Percentiles rank a stretch among this genome's conserved stretches.
phyloP scores from a whole-genome alignment of 2,888 invertebrate genomes.

The Drosophila nr. perissopoda region DNA sequence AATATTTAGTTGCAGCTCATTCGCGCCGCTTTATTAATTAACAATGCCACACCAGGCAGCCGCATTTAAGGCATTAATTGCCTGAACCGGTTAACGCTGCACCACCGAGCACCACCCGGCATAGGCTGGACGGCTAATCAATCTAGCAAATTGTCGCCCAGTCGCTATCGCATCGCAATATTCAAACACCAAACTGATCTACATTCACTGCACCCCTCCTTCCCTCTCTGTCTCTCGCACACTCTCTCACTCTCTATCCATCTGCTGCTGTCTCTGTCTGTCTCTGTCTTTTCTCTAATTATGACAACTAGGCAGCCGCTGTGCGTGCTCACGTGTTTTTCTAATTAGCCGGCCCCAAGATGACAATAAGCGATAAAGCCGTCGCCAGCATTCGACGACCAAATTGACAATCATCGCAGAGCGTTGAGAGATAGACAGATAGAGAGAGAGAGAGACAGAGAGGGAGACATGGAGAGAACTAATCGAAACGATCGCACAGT shows the following conservation, averaged over 20 bases:
- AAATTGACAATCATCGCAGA: constrained; percentile 81
- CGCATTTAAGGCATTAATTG: constrained; percentile 80
- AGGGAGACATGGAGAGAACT: background rate
- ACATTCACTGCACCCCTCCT: background rate
- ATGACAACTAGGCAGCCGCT: constrained; percentile 75
- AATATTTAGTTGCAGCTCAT: constrained; percentile 40
- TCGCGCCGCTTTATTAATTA: constrained; percentile 74
- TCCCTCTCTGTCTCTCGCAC: background rate
- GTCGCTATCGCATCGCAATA: constrained; percentile 52
- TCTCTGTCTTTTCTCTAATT: constrained; percentile 62
- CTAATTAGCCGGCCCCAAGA: constrained; percentile 72
- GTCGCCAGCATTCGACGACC: constrained; percentile 62
- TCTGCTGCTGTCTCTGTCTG: constrained; percentile 12
- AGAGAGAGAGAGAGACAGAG: background rate
- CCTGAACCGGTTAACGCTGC: constrained; percentile 59
- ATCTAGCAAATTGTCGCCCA: constrained; percentile 81
- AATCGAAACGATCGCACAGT: constrained; percentile 1
- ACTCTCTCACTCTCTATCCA: constrained; percentile 13
- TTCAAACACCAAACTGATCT: constrained; percentile 51
- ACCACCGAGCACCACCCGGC: constrained; percentile 5
- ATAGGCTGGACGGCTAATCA: constrained; percentile 72
- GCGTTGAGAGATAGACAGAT: background rate
- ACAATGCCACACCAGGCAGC: constrained; percentile 78
- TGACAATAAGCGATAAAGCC: constrained; percentile 75
- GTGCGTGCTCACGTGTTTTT: constrained; percentile 78